Evolutionary conservation across 2,888 invertebrate species (phyloP), one percentile per base, ranked within the genome.

Genomic region (Congeria kusceri): DNA sequence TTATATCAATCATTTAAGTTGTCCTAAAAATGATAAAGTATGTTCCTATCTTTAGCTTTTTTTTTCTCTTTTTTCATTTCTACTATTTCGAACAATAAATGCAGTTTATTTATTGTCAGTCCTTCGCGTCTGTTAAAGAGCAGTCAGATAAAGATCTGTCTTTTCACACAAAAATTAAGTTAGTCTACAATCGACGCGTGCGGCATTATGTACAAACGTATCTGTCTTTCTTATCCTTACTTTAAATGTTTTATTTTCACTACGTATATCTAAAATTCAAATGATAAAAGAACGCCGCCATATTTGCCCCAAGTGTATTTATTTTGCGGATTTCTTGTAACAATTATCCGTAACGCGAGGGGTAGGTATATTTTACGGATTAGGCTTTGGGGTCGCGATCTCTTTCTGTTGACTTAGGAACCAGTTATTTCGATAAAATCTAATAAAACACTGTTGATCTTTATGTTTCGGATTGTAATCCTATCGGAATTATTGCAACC

Each of bases 181-280:
- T 53, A 53, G 53, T 53, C 53, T 53, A 53, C 53, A 9, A 23
- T 53, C 7, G 53, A 9, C 53, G 53, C 53, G 53, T 53, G 53
- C 25, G 53, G 53, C 20, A 25, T 53, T 53, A 53, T 53, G 25
- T 53, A 53, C 53, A 23, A 53, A 25, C 25, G 20, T 53, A 53
- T 53, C 25, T 23, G 3, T 53, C 1, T 25, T 53, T 65, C 56
- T 68, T 63, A 80, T 69, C 72, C n/a, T 20, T 47, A 53, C 49
- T 18, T 59, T 63, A 32, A 67, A 79, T 83, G 83, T 83, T 83
- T 77, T 71, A 66, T 65, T 79, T 80, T 83, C 79, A 53, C 77
- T 57, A 64, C 32, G 61, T 74, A 79, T 64, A 74, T 83, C 83
- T 83, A 83, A 83, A 83, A 83, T 70, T 53, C 28, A 27, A 56